phyloP scores from a whole-genome alignment of 2,888 invertebrate species.

The Hofmannophila pseudospretella region DNA sequence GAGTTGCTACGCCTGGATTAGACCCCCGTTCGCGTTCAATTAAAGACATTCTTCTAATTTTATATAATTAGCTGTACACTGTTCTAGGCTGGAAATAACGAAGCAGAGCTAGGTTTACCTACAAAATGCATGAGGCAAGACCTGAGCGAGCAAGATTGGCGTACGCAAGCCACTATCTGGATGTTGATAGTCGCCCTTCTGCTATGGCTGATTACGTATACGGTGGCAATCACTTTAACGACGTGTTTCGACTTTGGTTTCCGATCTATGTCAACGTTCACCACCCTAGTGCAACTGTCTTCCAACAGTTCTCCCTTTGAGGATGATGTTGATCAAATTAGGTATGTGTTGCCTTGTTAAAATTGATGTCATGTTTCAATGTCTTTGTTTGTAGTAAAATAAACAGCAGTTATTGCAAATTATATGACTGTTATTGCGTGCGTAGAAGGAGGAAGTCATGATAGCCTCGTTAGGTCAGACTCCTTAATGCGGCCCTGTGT shows the following conservation, averaged over 20 bases:
- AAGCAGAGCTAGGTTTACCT: constrained; percentile 12
- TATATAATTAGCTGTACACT: not conserved
- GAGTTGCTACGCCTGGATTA: too few relatives aligned
- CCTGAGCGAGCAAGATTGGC: constrained; percentile 18
- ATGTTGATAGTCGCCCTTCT: constrained; percentile 34
- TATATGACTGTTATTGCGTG: too few relatives aligned
- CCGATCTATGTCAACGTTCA: constrained; percentile 16
- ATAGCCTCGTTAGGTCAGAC: too few relatives aligned
- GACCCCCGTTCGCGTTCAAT: too few relatives aligned
- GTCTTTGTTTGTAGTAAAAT: too few relatives aligned
- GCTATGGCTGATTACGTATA: constrained; percentile 37
- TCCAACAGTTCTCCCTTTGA: constrained; percentile 17
- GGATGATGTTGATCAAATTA: not conserved
- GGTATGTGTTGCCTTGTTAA: not conserved
- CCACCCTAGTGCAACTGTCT: constrained; percentile 11
- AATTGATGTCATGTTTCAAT: too few relatives aligned
- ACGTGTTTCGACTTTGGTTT: constrained; percentile 27
- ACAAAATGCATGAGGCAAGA: not conserved
- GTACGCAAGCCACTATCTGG: constrained; percentile 30
- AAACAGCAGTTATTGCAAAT: too few relatives aligned
- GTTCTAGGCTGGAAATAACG: constrained; percentile 13
- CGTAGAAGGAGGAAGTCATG: too few relatives aligned
- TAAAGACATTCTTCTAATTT: too few relatives aligned
- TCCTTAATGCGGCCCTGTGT: too few relatives aligned
- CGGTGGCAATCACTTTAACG: constrained; percentile 28